Evolutionary conservation across 2,113 vertebrate species (phyloP), one percentile per base, ranked within the genome.

Genomic region (Proterorhinus semilunaris): DNA sequence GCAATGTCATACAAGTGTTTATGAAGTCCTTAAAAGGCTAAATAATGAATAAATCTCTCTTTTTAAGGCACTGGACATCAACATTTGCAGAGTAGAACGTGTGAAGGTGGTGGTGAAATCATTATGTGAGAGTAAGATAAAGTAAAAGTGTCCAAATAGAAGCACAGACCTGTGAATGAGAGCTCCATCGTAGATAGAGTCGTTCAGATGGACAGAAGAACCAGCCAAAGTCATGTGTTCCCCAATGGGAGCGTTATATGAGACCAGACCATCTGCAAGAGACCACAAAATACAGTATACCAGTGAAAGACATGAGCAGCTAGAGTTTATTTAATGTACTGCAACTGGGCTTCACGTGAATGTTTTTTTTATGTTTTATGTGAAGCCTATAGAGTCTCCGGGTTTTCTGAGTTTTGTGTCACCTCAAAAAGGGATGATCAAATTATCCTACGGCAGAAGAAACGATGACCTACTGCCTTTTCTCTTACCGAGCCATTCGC

Each of bases 131-230:
- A 36, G 27, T 5, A 36, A 36, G 27, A 3, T 36, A 36, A 36
- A 36, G 27, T 4, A 3, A 47, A 58, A 57, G 16, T 64, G 49
- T 54, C 53, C 62, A 45, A 68, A 63, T 49, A 44, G 7, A 69
- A 3, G 53, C 64, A 86, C 89, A 85, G 69, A 98, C 98, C 96
- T 98, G 93, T 95, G 91, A 47, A 95, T 93, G 5, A 97, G 86
- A 0, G 96, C 96, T 21, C 97, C 98, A 0, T 99, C 98, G 0
- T 99, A 99, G 75, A 97, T 95, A 0, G 96, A 96, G 83, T 99
- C 98, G 0, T 99, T 98, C 83, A 99, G 91, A 76, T 95, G 95
- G 84, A 96, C 91, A 15, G 92, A 47, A 0, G 90, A 88, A 44
- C 91, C 59, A 3, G 84, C 90, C 13, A 95, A 83, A 81, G 88